Percentiles rank a stretch among this genome's conserved stretches.
Evolutionary conservation across 2,888 invertebrate species (phyloP).

Genomic region (Pandemis heparana): DNA sequence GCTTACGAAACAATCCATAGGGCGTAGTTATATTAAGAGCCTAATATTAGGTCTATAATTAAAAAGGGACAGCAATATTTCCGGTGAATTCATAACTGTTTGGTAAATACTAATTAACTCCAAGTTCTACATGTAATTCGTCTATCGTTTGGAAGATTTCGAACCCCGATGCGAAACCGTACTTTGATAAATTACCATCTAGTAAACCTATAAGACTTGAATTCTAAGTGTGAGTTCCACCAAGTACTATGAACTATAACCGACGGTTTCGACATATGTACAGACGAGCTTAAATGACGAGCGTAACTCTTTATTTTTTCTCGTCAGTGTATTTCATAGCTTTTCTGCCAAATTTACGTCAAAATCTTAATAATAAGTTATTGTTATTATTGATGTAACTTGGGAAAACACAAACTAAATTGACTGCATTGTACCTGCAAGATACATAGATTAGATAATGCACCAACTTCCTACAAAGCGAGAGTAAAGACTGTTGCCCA

Average conservation of each 20-base stretch:
- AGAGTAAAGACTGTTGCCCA: constrained; percentile 23
- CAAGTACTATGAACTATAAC: too few species aligned
- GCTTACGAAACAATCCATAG: neutral
- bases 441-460: constrained; percentile 36
- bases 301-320: too few species aligned
- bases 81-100: neutral
- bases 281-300: too few species aligned
- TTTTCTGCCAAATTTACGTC: too few species aligned
- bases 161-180: neutral
- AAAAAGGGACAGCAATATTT: too few species aligned
- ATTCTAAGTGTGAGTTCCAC: too few species aligned
- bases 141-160: neutral
- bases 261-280: too few species aligned
- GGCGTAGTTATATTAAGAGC: too few species aligned
- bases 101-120: neutral
- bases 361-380: too few species aligned
- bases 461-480: constrained; percentile 30
- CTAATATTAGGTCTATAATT: too few species aligned
- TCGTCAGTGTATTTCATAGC: too few species aligned
- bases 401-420: neutral
- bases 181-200: constrained; percentile 9
- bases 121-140: neutral
- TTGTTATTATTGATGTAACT: too few species aligned
- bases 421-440: constrained; percentile 11
- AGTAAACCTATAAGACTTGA: neutral